Evolutionary conservation across 2,113 vertebrate genomes (phyloP), one percentile per base, ranked within the genome.

Genomic region (Odontophorus gujanensis): DNA sequence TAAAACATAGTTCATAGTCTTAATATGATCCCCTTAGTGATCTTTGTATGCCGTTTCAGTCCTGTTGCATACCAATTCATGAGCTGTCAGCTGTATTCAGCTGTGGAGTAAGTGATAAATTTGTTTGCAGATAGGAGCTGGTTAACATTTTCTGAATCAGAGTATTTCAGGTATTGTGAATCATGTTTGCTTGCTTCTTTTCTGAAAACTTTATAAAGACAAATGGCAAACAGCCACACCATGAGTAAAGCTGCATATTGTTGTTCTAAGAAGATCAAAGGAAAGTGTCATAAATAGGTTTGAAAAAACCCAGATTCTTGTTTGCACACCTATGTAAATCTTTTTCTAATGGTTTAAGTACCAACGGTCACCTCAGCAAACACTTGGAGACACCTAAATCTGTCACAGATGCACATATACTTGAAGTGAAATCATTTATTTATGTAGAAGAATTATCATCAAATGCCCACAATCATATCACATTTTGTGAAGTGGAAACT

Each of bases 321-420:
- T 92, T 87, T 95, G 48, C 71, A 92, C 89, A 92, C 91, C 81
- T 91, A 53, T 53, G 58, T 69, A 92, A 96, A 94, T 76, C 24
- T 45, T 89, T 94, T 93, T 58, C 45, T 55, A 57, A 47, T 22
- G 5, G 21, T 92, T 67, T 75, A 65, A 86, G 68, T 74, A 68
- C 8, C 48, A 74, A n/a, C 5, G 2, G 19, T 71, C 47, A 71
- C 55, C 25, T 76, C 45, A 67, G 65, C 34, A 93, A 92, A 71
- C 6, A 51, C 24, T 62, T 69, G 15, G 28, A 66, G 30, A 59
- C 11, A 59, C 17, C 26, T 90, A 28, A 25, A 67, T 77, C 66
- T 87, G 34, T 43, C 38, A 34, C 7, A 83, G 32, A 55, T 26
- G 9, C 20, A 58, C 21, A n/a, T 13, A 30, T 16, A 57, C 4